Percentiles rank a stretch among this genome's conserved stretches.
Conservation (phyloP, 1,140 invertebrate species). For the Drosophila jambulina region DNA sequence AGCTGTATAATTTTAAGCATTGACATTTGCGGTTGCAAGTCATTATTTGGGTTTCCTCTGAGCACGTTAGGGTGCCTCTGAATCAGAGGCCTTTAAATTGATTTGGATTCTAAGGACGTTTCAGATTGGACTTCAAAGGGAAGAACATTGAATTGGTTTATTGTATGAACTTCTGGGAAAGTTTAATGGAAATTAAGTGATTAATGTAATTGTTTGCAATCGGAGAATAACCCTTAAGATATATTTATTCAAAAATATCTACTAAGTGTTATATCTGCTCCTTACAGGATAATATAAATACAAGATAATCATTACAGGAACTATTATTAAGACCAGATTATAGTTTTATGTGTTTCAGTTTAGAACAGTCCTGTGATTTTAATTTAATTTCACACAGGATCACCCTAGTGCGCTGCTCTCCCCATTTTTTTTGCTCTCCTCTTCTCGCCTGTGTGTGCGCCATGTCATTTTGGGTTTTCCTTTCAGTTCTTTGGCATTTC, state of each 20-base stretch:
- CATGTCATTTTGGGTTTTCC: conserved; percentile 56
- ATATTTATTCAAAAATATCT: not conserved
- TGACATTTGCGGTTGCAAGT: conserved; percentile 81
- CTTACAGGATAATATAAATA: too few species aligned
- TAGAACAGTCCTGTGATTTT: not conserved
- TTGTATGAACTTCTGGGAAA: not conserved
- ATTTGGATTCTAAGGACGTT: not conserved
- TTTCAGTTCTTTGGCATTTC: conserved; percentile 45
- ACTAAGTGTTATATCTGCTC: not conserved
- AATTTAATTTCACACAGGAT: conserved; percentile 3
- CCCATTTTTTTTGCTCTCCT: conserved; percentile 5
- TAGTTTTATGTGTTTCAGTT: not conserved
- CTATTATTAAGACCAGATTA: not conserved
- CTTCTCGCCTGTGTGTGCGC: conserved; percentile 32
- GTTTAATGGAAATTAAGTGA: too few species aligned
- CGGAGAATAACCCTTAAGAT: not conserved
- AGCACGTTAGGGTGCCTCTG: conserved; percentile 20
- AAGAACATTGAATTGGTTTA: not conserved
- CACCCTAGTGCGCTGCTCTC: conserved; percentile 5
- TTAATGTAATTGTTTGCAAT: not conserved
- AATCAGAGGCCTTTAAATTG: not conserved
- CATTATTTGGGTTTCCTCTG: conserved; percentile 68
- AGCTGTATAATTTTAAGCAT: conserved; percentile 83
- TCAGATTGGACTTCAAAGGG: not conserved
- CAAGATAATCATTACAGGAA: too few species aligned